Evolutionary conservation across 2,888 invertebrate genomes (phyloP), one percentile per base, ranked within the genome.

Genomic region (Acrocyrtus sp.): DNA sequence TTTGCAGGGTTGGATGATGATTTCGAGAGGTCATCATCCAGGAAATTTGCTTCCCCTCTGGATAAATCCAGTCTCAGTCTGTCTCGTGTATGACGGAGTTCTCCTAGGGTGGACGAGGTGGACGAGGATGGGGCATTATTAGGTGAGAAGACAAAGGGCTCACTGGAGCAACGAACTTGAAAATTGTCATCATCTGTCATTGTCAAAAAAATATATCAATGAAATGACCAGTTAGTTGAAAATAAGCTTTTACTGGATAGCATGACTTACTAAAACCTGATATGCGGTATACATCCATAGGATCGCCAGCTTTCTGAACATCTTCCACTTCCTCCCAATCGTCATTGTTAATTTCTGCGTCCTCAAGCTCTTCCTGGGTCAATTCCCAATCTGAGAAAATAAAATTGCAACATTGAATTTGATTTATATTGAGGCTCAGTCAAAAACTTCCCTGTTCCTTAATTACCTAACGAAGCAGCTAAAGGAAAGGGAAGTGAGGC

Each of bases 41-140:
- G 75, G 41, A 78, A 56, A 19, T 74, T 76, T 19, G 79, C 76
- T 65, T 79, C 79, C 8, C 79, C 80, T 65, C 70, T 69, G 12
- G 68, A 61, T 51, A 92, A 84, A 83, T 92, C 91, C 10, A 92
- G 85, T 82, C 91, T 92, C 17, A 92, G 86, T 76, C 88, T 88
- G 83, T 91, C 90, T 72, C 91, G 85, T 4, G 92, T 91, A 82
- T 92, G 92, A 15, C 92, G 84, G 43, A 92, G 84, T 12, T 91
- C 91, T 22, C 92, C 92, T 8, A 92, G 84, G 1, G 75, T 74
- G 4, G 69, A 60, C 22, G 29, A 12, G 1, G 75, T 74, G 3
- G 48, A 5, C 15, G 27, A 21, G 17, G 60, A 17, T 12, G 60
- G 58, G 24, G 39, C 19, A 21, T 19, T 17, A 19, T 50, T 34